Percentiles rank a stretch among this genome's conserved stretches.
Conservation (phyloP, 2,113 vertebrate species). For the Antechinus stuartii region DNA sequence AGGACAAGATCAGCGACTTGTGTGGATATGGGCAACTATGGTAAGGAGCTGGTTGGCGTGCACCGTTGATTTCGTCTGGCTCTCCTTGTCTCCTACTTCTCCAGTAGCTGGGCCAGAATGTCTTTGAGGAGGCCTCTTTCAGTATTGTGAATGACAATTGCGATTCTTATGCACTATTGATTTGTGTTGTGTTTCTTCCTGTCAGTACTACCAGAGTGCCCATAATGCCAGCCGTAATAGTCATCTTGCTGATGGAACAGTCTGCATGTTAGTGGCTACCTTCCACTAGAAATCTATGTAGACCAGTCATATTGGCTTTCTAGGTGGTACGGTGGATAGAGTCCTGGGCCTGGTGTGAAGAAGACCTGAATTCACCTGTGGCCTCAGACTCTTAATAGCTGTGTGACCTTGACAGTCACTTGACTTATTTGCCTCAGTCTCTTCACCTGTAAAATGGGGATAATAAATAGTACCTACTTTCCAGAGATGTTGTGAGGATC, state of each 20-base stretch:
- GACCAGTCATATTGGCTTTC: background rate
- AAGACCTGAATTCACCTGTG: background rate
- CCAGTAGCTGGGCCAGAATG: constrained; percentile 76
- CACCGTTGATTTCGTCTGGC: constrained; percentile 80
- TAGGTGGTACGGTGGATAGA: background rate
- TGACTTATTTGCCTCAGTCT: background rate
- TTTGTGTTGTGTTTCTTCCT: background rate
- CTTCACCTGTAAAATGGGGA: background rate
- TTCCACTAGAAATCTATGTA: background rate
- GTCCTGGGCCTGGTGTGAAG: background rate
- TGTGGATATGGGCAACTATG: constrained; percentile 85
- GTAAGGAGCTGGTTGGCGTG: constrained; percentile 82
- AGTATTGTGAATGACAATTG: background rate
- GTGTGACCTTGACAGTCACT: background rate
- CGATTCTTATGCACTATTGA: background rate
- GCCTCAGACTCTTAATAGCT: background rate
- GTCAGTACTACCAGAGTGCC: background rate
- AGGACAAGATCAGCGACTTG: constrained; percentile 83
- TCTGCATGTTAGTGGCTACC: background rate
- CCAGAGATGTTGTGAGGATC: background rate
- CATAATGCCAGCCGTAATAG: background rate
- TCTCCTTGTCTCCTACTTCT: constrained; percentile 86
- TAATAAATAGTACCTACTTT: background rate
- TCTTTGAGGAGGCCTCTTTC: constrained; percentile 82
- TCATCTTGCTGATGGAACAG: background rate